Base-by-base conservation (phyloP, 2,888 invertebrate species). In the Agrypnus murinus region DNA sequence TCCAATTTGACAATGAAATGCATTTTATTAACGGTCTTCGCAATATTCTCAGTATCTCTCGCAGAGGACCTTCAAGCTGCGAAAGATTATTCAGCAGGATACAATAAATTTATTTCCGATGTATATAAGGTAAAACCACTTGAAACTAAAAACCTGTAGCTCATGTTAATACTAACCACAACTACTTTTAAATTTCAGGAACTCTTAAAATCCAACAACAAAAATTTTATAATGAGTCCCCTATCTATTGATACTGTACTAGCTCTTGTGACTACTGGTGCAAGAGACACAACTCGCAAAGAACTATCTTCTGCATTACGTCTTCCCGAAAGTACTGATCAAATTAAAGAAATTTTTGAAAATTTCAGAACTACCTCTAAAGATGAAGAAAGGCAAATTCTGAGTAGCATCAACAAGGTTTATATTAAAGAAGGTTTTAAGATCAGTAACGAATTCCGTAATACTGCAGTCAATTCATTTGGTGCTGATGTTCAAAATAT, bases 391-490 rank as follows among this genome's bases (percentile, higher is more conserved):
- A 75, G 77, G 1, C 63, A 77, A 32, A 77, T 72, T 12, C 74
- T 84, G 1, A 73, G 74, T 0, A 72, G 80, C 0, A 82, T 84
- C 6, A 93, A 93, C 80, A 92, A 91, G 75, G 86, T 95, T 5
- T 95, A 90, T 79, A 84, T 92, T 0, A 88, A 89, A 75, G 50
- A 79, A 5, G 86, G 86, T 0, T 87, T 89, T 53, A 80, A 86
- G 9, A 76, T 93, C 1, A 86, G 88, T 9, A 80, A 87, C 0
- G 81, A 86, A 14, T 90, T 91, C 73, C 87, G 88, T 74, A 84
- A 87, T 6, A 84, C 90, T 45, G 90, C 93, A 0, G 79, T 86
- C 7, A 86, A 89, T 31, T 85, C 89, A 38, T 94, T 93, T 80
- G 84, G 88, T 58, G 89, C 92, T 1, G 88, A 86, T 5, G 87